Conservation (phyloP, 2,113 vertebrate genomes). For the Podarcis raffonei region DNA sequence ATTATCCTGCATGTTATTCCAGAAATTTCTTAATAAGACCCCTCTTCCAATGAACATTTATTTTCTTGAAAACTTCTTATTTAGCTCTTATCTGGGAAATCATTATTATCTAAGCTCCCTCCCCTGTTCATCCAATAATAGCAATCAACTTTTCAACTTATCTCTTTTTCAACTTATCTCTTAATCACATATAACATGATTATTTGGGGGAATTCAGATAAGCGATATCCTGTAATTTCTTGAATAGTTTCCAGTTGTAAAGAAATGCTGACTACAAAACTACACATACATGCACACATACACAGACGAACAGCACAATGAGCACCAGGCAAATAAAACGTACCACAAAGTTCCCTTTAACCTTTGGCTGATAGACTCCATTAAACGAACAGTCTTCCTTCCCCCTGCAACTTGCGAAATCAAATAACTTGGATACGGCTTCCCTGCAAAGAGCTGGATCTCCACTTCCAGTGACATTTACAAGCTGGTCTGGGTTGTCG, state of each 20-base stretch:
- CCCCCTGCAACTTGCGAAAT: conserved; percentile 77
- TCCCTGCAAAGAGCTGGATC: conserved; percentile 77
- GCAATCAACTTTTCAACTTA: too few species aligned
- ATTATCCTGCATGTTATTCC: too few species aligned
- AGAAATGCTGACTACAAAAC: neutral
- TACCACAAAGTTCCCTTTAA: conserved; percentile 89
- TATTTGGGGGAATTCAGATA: too few species aligned
- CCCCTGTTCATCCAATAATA: too few species aligned
- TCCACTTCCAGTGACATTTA: conserved; percentile 78
- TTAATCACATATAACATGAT: too few species aligned
- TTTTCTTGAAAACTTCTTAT: too few species aligned
- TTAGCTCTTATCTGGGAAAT: too few species aligned
- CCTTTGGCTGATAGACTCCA: conserved; percentile 83
- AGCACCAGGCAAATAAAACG: conserved; percentile 28
- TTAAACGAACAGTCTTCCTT: conserved; percentile 81
- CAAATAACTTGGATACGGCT: conserved; percentile 82
- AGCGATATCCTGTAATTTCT: too few species aligned
- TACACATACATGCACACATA: neutral
- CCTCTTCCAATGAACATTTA: too few species aligned
- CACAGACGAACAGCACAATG: neutral
- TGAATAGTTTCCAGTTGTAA: neutral
- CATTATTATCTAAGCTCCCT: too few species aligned
- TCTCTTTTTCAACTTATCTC: too few species aligned
- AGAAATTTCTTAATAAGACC: too few species aligned
- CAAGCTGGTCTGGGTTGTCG: conserved; percentile 62